Evolutionary conservation across 2,797 vertebrate species (phyloP), one percentile per base, ranked within the genome.

Genomic region (Danionella dracula): DNA sequence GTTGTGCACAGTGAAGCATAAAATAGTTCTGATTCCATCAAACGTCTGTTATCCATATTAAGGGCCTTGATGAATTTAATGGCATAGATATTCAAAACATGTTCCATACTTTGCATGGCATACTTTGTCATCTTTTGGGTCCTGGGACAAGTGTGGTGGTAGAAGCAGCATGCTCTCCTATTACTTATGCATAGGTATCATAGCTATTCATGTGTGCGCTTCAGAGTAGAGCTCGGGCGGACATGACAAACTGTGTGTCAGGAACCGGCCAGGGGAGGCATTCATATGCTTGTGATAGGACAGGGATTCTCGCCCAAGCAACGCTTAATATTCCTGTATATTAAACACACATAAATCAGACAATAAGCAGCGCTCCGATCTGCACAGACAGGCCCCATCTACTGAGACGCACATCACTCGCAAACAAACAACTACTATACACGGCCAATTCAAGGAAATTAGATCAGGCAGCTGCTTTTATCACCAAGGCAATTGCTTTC

Each of bases 101-200:
- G 45, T 11, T 31, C 44, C 48, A 5, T 1, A 13, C 5, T 27
- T 40, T 34, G 27, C 34, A 32, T 49, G 10, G 50, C 2, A 29
- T 51, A 63, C 65, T 72, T 51, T 58, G 65, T 72, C 70, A 72
- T 63, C 63, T 72, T 61, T 38, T 23, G 42, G 54, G 53, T 54
- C 16, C 38, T 54, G 35, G 46, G 11, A 5, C 5, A 4, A 2
- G 7, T 20, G 46, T 76, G 59, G 70, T 20, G 2, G 13, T 72
- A n/a, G 61, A 64, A 79, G 81, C 71, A 46, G 70, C 35, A 73
- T 77, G 70, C 85, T 82, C 82, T 86, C 71, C 83, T 78, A 90
- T 89, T 90, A 89, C 84, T 87, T 90, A 90, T 90, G 87, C 88
- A 89, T 90, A 88, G 88, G 85, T 87, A 89, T 90, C 86, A 90